These are phyloP conservation scores for Sympetrum striolatum DNA, from an alignment of 2,888 invertebrate genomes.

Conservation along the genomic window DNA sequence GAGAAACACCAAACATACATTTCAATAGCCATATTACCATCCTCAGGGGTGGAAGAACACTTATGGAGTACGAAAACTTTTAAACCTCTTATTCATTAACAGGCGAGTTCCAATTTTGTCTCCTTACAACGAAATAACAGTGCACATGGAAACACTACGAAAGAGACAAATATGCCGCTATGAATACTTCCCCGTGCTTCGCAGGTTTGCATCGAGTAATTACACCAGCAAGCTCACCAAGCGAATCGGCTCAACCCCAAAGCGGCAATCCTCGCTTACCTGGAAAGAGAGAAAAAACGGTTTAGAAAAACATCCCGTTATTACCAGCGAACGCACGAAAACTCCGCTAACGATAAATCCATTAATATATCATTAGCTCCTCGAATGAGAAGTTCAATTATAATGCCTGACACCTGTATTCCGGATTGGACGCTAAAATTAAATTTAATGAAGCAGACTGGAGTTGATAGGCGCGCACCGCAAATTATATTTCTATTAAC, in stretches of 20 bases:
- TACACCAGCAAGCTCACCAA: not conserved
- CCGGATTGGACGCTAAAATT: not conserved
- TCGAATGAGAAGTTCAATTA: not conserved
- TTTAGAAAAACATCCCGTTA: not conserved
- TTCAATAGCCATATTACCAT: no score
- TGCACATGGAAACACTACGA: no score
- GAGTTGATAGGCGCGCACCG: not conserved
- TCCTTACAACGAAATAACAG: no score
- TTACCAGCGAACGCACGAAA: not conserved
- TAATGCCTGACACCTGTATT: not conserved
- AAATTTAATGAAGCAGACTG: not conserved
- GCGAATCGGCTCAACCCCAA: not conserved
- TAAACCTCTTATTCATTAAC: no score
- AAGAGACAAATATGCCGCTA: no score
- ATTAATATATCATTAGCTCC: not conserved
- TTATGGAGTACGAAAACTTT: no score
- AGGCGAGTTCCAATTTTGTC: no score
- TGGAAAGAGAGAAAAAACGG: not conserved
- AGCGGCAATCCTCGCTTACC: not conserved
- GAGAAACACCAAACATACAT: no score
- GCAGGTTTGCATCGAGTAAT: no score
- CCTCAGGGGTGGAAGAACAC: no score
- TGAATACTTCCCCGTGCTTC: no score
- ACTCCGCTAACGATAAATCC: not conserved
- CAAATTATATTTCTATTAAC: not conserved